A percentile compares a stretch with the other conserved stretches of the same genome.
phyloP scores from a whole-genome alignment of 2,888 invertebrate genomes.

The Drosophila sordidapex region DNA sequence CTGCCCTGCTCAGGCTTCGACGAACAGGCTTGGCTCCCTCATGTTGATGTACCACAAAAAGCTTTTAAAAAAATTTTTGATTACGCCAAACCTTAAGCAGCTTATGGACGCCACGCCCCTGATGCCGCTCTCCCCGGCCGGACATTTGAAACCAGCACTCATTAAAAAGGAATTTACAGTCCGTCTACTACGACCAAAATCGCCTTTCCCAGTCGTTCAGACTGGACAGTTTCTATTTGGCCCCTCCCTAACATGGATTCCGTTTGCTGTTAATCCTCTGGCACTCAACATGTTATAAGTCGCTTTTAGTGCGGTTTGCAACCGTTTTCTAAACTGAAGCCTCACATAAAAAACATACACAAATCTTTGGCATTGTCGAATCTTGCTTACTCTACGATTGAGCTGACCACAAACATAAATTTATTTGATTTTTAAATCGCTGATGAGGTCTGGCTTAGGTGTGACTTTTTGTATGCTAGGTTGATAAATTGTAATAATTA shows the following conservation, averaged over 20 bases:
- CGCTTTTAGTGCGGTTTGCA: constrained; percentile 81
- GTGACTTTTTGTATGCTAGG: background rate
- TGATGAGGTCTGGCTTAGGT: rapidly evolving
- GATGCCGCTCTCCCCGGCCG: constrained; percentile 7
- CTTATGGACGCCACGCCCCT: constrained; percentile 63
- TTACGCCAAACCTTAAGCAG: constrained; percentile 82
- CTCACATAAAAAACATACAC: constrained; percentile 28
- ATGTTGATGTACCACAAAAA: constrained; percentile 76
- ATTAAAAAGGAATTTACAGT: constrained; percentile 80
- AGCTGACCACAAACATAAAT: too few species aligned
- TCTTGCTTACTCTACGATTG: constrained; percentile 11
- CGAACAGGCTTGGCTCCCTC: constrained; percentile 52
- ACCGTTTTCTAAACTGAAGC: constrained; percentile 69
- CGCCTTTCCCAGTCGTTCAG: constrained; percentile 9
- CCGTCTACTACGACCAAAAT: constrained; percentile 20
- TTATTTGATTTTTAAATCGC: background rate
- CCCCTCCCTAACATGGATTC: constrained; percentile 40
- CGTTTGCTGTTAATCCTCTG: constrained; percentile 73
- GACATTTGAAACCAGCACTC: constrained; percentile 65
- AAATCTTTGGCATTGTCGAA: constrained; percentile 8
- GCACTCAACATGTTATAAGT: constrained; percentile 82
- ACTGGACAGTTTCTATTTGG: constrained; percentile 55
- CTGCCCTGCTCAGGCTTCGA: constrained; percentile 28
- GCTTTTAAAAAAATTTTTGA: constrained; percentile 81
- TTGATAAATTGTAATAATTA: background rate